Evolutionary conservation across 2,888 invertebrate genomes (phyloP).

Genomic region (Altica lythri): DNA sequence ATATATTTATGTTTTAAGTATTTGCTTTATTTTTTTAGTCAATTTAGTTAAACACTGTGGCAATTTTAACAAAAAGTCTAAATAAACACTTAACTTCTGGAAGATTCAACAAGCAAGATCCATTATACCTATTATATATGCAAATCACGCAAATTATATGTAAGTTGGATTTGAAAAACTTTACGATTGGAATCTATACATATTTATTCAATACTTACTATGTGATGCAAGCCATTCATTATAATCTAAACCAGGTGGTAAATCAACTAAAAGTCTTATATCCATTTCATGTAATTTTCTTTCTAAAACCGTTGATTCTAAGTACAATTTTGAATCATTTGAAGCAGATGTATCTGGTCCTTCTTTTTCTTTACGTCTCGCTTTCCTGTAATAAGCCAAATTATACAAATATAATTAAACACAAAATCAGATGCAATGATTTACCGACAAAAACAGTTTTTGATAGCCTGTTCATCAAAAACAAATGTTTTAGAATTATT

Average conservation of each 20-base stretch:
- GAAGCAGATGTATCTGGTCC: conserved; percentile 67
- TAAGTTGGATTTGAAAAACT: too few relatives aligned
- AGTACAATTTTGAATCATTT: conserved; percentile 90
- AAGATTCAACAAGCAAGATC: too few relatives aligned
- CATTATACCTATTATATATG: too few relatives aligned
- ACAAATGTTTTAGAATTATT: conserved; percentile 58
- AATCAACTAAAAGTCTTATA: conserved; percentile 90
- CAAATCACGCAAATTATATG: too few relatives aligned
- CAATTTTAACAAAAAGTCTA: not conserved
- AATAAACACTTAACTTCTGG: not conserved
- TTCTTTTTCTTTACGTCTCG: conserved; percentile 95
- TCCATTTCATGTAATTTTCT: conserved; percentile 93
- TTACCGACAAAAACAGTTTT: conserved; percentile 82
- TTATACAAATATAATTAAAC: too few relatives aligned
- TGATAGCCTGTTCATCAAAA: conserved; percentile 71
- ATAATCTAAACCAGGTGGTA: conserved; percentile 94
- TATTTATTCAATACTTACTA: conserved; percentile 68
- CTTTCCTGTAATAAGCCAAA: conserved; percentile 73
- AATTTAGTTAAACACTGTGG: too few relatives aligned
- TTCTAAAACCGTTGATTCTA: conserved; percentile 93
- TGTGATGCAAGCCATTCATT: conserved; percentile 99
- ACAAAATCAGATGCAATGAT: conserved; percentile 3
- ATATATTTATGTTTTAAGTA: too few relatives aligned
- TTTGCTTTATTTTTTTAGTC: too few relatives aligned
- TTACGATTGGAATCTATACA: too few relatives aligned